A percentile compares a stretch with the other conserved stretches of the same genome.
Evolutionary conservation across 1,140 invertebrate genomes (phyloP).

Genomic region (Brachionus calyciflorus): DNA sequence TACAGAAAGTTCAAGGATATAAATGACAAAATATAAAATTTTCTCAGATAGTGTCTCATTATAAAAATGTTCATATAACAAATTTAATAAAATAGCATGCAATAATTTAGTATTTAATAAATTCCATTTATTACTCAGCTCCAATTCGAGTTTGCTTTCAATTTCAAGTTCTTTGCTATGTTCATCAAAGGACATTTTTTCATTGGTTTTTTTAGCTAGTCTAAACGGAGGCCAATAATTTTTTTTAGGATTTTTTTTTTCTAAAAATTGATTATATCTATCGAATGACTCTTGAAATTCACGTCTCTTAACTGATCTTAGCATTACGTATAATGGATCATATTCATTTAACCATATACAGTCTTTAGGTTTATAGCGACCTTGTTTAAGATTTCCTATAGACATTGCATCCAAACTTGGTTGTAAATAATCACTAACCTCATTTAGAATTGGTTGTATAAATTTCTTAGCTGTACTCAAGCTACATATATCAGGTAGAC

Average conservation of each 20-base stretch:
- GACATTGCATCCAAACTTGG: neutral
- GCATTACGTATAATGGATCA: slow-evolving; percentile 84
- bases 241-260: slow-evolving; percentile 58
- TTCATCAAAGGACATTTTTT: too few species aligned
- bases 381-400: slow-evolving; percentile 14
- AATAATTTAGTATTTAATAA: slow-evolving; percentile 74
- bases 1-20: slow-evolving; percentile 79
- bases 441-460: slow-evolving; percentile 78
- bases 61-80: slow-evolving; percentile 77
- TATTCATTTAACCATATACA: slow-evolving; percentile 85
- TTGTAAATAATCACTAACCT: slow-evolving; percentile 61
- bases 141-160: neutral
- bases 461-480: slow-evolving; percentile 78
- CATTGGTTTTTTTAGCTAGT: slow-evolving; percentile 71
- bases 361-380: slow-evolving; percentile 54
- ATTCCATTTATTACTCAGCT: slow-evolving; percentile 50
- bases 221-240: slow-evolving; percentile 80
- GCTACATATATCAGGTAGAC: slow-evolving; percentile 90
- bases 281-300: slow-evolving; percentile 93
- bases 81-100: slow-evolving; percentile 77
- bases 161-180: slow-evolving; percentile 18
- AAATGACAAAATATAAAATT: slow-evolving; percentile 77
- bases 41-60: slow-evolving; percentile 71
- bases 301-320: slow-evolving; percentile 81
- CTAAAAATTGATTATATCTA: slow-evolving; percentile 60